Evolutionary conservation across 2,113 vertebrate species (phyloP).

Genomic region (Octodon degus): DNA sequence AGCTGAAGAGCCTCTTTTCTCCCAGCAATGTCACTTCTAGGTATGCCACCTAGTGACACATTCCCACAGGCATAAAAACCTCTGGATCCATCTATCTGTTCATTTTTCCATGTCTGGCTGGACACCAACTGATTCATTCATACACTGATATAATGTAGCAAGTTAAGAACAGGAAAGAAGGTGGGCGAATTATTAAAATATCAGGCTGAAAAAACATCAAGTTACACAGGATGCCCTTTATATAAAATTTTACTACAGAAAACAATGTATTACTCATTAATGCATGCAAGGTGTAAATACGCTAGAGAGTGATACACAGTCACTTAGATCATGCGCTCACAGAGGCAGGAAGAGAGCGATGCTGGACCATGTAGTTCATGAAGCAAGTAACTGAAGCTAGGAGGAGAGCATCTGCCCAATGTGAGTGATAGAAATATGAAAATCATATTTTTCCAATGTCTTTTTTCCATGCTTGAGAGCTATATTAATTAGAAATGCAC

Average conservation of each 20-base stretch:
- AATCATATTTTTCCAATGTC: neutral
- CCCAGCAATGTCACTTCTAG: neutral
- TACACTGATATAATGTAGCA: neutral
- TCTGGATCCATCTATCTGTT: neutral
- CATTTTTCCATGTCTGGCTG: neutral
- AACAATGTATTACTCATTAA: neutral
- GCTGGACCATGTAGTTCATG: neutral
- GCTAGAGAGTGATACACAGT: neutral
- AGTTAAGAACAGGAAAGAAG: neutral
- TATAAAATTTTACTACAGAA: neutral
- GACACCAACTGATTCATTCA: neutral
- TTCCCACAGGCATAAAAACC: neutral
- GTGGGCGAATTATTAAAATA: neutral
- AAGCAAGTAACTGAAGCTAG: slow-evolving; percentile 21
- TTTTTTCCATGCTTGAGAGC: neutral
- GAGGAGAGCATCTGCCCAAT: neutral
- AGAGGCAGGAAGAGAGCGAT: neutral
- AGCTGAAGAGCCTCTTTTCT: neutral
- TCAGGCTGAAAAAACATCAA: neutral
- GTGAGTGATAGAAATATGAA: neutral
- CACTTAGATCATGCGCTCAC: neutral
- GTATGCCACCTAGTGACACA: neutral
- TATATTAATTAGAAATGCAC: neutral
- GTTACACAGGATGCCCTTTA: neutral
- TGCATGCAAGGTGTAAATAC: neutral